Evolutionary conservation across 2,888 invertebrate species (phyloP), one percentile per base, ranked within the genome.

Genomic region (Pandemis cinnamomeana): DNA sequence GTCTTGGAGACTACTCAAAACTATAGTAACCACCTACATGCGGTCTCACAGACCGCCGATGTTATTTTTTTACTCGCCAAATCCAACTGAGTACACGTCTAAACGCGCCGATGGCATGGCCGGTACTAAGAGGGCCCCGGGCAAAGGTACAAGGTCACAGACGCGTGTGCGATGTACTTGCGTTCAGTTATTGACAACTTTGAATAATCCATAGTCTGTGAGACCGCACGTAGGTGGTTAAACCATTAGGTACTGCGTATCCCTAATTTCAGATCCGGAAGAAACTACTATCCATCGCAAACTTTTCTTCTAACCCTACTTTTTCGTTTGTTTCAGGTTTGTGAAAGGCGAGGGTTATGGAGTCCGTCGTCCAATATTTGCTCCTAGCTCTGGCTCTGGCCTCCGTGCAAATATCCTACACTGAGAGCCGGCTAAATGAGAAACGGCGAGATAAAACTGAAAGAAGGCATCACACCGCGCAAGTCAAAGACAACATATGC

Each of bases 401-500:
- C 89, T 92, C 91, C 82, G 90, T 91, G 88, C 93, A 94, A 92
- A 93, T 93, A 93, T 92, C 93, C 82, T 90, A 89, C 87, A 91
- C 93, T 81, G 93, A 93, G 85, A 93, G 93, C 87, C 91, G 93
- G 80, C 90, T 92, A 87, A 93, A 91, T 93, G 93, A 94, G 89
- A 94, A 93, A 90, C 93, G 93, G 78, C 89, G 93, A 81, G 92
- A 93, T 86, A 94, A 94, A 91, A 92, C 89, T 77, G 93, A 93
- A 83, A 88, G 93, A 77, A 86, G 91, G 79, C 87, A 90, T 82
- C 91, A 92, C 77, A 82, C 89, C 20, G 84, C 86, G 55, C 89
- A 89, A 81, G 86, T 87, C 75, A 90, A 91, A 85, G 91, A 93
- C 84, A 95, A 95, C 86, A 93, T 95, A 80, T 96, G 96, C 85